These are phyloP conservation scores for Bombus waltoni DNA, from an alignment of 1,140 invertebrate genomes.

Conservation along the genomic window DNA sequence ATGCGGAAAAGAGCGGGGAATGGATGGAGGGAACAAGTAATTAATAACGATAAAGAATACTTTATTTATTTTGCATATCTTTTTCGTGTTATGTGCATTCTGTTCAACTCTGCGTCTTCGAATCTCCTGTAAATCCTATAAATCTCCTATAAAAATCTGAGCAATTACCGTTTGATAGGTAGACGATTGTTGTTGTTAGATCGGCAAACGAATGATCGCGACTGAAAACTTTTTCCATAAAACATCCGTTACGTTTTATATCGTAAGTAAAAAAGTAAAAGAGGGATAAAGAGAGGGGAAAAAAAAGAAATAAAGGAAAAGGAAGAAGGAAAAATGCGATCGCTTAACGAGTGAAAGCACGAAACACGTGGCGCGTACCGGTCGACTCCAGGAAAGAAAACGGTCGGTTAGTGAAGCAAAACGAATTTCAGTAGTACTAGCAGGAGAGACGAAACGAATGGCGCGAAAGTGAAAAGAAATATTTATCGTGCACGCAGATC, in stretches of 20 bases:
- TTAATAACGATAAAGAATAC: too few species aligned
- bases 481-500: neutral
- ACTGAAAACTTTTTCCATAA: too few species aligned
- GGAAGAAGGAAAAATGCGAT: neutral
- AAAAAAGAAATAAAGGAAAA: neutral
- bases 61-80: too few species aligned
- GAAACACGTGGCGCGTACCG: neutral
- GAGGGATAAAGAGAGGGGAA: neutral
- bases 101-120: too few species aligned
- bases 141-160: too few species aligned
- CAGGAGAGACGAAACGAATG: neutral
- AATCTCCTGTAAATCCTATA: too few species aligned
- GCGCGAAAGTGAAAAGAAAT: slow-evolving; percentile 26
- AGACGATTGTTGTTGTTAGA: too few species aligned
- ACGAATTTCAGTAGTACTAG: slow-evolving; percentile 1
- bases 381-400: slow-evolving; percentile 21
- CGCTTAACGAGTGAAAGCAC: slow-evolving; percentile 28
- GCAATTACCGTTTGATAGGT: too few species aligned
- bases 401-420: slow-evolving; percentile 31
- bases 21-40: neutral
- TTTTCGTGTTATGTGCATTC: too few species aligned
- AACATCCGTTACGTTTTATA: too few species aligned
- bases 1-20: too few species aligned
- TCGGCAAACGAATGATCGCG: too few species aligned
- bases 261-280: neutral